These are phyloP conservation scores for Chydorus sphaericus DNA, from an alignment of 2,888 invertebrate species.

Conservation along the genomic window DNA sequence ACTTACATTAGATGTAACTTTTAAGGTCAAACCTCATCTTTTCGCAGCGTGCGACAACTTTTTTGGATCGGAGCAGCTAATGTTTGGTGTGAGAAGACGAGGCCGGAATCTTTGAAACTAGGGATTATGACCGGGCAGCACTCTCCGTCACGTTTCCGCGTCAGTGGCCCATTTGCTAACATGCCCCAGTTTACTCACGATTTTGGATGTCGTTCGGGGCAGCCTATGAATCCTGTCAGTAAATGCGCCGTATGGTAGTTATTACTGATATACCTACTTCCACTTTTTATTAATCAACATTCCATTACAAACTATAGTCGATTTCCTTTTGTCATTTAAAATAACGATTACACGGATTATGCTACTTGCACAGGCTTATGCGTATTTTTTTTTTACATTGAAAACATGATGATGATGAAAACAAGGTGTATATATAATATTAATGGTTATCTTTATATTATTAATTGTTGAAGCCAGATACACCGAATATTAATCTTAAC, in stretches of 20 bases:
- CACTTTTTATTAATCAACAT: no score
- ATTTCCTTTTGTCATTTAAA: no score
- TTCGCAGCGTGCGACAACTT: conserved; percentile 42
- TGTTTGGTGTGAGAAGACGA: conserved; percentile 72
- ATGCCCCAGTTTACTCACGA: conserved; percentile 42
- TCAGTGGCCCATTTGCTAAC: conserved; percentile 46
- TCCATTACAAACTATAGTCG: no score
- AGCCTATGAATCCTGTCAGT: conserved; percentile 44
- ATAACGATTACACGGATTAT: no score
- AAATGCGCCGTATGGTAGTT: conserved; percentile 51
- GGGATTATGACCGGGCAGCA: conserved; percentile 59
- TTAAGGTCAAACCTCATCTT: not conserved
- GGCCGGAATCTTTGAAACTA: conserved; percentile 52
- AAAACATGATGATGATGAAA: no score
- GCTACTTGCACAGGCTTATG: no score
- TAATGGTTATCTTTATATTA: no score
- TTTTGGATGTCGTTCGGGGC: conserved; percentile 43
- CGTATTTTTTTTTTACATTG: no score
- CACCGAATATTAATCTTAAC: no score
- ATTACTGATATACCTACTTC: no score
- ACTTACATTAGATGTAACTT: not conserved
- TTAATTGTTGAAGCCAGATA: no score
- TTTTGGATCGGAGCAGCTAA: conserved; percentile 76
- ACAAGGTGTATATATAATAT: no score
- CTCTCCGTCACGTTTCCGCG: conserved; percentile 39